Conservation (phyloP, 2,888 invertebrate genomes). For the Nineta flava region DNA sequence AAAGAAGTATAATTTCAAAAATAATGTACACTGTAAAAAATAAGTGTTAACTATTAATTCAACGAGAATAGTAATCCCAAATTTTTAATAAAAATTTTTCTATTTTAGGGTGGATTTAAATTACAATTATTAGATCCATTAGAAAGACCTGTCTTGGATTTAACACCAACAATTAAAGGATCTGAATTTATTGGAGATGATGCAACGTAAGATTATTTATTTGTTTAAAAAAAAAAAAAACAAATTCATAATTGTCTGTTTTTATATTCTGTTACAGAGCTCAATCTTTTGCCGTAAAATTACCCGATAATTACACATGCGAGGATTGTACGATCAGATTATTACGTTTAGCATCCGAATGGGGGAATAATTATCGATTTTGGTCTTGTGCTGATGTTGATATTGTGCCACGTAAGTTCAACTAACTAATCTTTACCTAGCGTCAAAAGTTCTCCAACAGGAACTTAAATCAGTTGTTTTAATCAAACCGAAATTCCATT, state of each 20-base stretch:
- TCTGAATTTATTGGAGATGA: constrained; percentile 70
- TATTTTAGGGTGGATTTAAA: constrained; percentile 75
- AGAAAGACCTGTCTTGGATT: constrained; percentile 68
- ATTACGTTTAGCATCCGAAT: constrained; percentile 80
- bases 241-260: neutral
- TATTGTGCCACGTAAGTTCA: constrained; percentile 43
- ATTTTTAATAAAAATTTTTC: constrained; percentile 9
- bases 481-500: too few species aligned
- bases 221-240: neutral
- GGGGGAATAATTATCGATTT: constrained; percentile 72
- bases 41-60: neutral
- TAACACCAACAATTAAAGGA: constrained; percentile 66
- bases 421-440: too few species aligned
- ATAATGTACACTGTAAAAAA: too few species aligned
- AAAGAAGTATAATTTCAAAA: too few species aligned
- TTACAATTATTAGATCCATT: constrained; percentile 72
- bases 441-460: neutral
- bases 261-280: constrained; percentile 40
- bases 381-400: constrained; percentile 95
- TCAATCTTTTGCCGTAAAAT: constrained; percentile 60
- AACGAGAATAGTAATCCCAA: neutral
- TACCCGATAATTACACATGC: constrained; percentile 73
- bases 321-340: constrained; percentile 79
- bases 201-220: constrained; percentile 56
- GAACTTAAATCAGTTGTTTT: neutral